Base-by-base conservation (phyloP, 2,113 vertebrate species). In the Notarius quadriscutis region DNA sequence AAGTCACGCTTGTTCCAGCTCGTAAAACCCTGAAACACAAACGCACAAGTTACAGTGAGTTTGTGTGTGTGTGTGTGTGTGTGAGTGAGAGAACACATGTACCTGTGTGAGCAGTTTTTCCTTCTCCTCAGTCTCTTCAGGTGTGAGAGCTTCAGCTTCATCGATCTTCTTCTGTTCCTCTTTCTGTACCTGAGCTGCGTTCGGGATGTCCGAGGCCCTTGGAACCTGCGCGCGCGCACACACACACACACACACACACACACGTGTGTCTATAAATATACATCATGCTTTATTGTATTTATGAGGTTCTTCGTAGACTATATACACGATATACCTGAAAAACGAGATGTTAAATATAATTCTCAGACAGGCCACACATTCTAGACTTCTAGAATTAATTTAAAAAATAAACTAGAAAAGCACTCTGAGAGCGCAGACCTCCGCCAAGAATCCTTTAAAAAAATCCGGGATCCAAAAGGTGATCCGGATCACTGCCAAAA, bases 1-100 rank as follows among this genome's bases (percentile, higher is more conserved):
- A 97, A 97, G 91, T 97, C 97, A 89, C 97, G 94, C 90, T 97
- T 97, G 92, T 97, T 97, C 97, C 97, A 97, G 91, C 95, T 97
- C 81, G 96, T 97, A 91, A 97, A 97, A 84, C 97, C 97, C 97
- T 97, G 53, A 17, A 60, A 71, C 62, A 22, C 25, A 78, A 17
- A 91, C 81, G 81, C 41, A 91, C 15, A 62, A 0, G 12, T 48
- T 14, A 55, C 48, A 14, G 22, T 51, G 63, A 60, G 78, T 85
- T 57, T 62, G 83, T 63, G 18, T 71, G 77, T 88, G 57, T 86
- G 27, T 57, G 34, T 85, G 75, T 57, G 22, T 82, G 57, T 75
- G 79, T 81, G 79, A 25, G 60, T 65, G 81, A 18, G 62, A 53
- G 62, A 30, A 20, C 81, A 25, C 55, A 15, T 78, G 91, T 92